phyloP scores from a whole-genome alignment of 2,888 invertebrate species.

The Venusia cambrica region DNA sequence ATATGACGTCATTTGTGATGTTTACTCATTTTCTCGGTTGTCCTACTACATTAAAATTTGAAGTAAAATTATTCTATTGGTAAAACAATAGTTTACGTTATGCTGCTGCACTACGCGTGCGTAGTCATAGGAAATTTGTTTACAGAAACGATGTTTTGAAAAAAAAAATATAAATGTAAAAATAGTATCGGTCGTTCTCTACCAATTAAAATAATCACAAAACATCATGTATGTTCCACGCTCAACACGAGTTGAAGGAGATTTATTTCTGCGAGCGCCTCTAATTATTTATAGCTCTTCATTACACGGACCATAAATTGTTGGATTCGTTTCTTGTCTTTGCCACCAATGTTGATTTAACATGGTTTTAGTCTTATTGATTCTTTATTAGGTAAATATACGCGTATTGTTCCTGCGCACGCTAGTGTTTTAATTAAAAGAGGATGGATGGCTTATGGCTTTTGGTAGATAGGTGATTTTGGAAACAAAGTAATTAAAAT shows the following conservation, averaged over 20 bases:
- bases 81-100: no score
- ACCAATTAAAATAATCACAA: no score
- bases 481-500: neutral
- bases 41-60: neutral
- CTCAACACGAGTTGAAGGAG: no score
- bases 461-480: constrained; percentile 2
- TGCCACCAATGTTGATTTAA: constrained; percentile 80
- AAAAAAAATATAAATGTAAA: no score
- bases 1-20: constrained; percentile 51
- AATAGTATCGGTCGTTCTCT: no score
- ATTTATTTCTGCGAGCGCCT: no score
- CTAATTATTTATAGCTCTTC: constrained; percentile 55
- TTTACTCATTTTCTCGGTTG: constrained; percentile 7
- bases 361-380: constrained; percentile 80
- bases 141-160: no score
- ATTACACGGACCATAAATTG: constrained; percentile 67
- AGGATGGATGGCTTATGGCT: constrained; percentile 23
- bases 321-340: constrained; percentile 74
- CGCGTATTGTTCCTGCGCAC: constrained; percentile 75
- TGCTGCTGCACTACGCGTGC: no score
- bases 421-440: constrained; percentile 74
- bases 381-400: constrained; percentile 75
- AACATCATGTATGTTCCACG: no score
- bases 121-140: no score
- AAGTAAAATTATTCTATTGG: neutral